Conservation (phyloP, 1,140 invertebrate species). For the Drosophila rufa region DNA sequence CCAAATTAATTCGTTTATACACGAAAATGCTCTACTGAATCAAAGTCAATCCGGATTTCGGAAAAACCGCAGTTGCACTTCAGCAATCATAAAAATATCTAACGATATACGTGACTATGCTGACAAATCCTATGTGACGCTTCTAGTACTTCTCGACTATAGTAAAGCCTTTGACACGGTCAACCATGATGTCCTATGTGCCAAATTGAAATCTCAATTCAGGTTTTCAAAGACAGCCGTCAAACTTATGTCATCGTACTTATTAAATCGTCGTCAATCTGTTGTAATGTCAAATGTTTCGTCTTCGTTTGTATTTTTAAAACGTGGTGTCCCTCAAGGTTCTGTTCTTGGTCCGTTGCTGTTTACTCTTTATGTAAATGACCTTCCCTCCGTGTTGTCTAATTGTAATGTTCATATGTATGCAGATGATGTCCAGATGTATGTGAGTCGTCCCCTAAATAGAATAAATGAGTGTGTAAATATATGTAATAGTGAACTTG, state of each 20-base stretch:
- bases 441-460: no score
- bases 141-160: background rate
- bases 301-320: background rate
- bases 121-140: background rate
- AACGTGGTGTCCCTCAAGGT: background rate
- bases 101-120: background rate
- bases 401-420: no score
- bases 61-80: background rate
- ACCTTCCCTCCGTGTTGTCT: no score
- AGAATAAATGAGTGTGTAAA: no score
- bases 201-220: background rate
- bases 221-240: background rate
- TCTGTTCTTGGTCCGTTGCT: background rate
- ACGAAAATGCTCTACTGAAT: background rate
- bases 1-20: background rate
- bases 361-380: background rate
- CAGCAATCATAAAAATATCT: background rate
- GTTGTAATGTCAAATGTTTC: background rate
- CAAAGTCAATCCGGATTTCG: background rate
- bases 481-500: no score
- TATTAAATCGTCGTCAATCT: background rate
- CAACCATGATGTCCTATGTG: background rate
- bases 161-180: background rate
- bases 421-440: no score
- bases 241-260: background rate